Base-by-base conservation (phyloP, 2,888 invertebrate species). In the Lepas anatifera region DNA sequence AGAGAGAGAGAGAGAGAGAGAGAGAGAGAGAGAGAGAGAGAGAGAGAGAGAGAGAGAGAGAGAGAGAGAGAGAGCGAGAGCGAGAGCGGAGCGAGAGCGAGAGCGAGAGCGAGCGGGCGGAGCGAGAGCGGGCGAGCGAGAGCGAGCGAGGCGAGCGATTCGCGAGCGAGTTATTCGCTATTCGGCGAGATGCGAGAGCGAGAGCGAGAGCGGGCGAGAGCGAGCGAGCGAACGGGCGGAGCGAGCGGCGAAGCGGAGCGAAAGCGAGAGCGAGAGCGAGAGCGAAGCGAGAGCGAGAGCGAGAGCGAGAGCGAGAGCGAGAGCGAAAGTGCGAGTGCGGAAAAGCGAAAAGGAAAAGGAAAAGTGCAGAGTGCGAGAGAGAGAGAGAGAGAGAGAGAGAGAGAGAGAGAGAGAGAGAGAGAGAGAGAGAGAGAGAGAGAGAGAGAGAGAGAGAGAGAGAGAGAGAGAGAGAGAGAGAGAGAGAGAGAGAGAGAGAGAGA, bases 401-500 rank as follows among this genome's bases (percentile, higher is more conserved):
- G 50, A 70, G 32, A 32, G 11, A 27, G 48, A 52, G 27, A 63
- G 68, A 52, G 70, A 39, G 18, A 52, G 68, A 70, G 39, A 70
- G 29, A 70, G 32, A 32, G 50, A 67, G 37, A 63, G n/a, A 39
- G 52, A 25, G 32, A 13, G 69, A 27, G 67, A 41, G 50, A 68
- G 39, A n/a, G 63, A 25, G 46, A 35, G 58, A 72, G 69, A 25
- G 52, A 52, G 27, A 46, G 52, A 67, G 68, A 68, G 67, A 71
- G 68, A 69, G 50, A 50, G 25, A 64, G 70, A 70, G 70, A 70
- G 70, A 73, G 72, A 72, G 71, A 71, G 71, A 72, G 66, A 68
- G 71, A 72, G 71, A 74, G 41, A 25, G 64, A 37, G 35, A 64
- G 41, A 63, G 64, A 41, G 74, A 71, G 72, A 70, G 70, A 72